Percentiles rank a stretch among this genome's conserved stretches.
Evolutionary conservation across 2,797 vertebrate species (phyloP).

Genomic region (Melanotaenia maccullochi): DNA sequence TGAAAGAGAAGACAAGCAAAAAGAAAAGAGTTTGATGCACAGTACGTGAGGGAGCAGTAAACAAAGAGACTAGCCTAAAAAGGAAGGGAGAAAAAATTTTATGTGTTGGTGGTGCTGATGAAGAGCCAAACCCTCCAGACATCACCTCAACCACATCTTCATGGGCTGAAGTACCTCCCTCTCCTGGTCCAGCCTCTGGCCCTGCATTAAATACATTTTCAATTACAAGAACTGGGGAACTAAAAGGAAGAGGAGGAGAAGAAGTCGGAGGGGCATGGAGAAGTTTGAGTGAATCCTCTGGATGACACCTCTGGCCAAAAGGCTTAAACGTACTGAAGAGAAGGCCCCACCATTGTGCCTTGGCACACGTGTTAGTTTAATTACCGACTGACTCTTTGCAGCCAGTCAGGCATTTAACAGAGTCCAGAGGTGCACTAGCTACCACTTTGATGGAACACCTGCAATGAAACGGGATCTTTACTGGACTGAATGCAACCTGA

Average conservation of each 20-base stretch:
- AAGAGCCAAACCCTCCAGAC: constrained; percentile 71
- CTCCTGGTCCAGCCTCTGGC: constrained; percentile 66
- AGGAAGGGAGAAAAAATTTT: constrained; percentile 49
- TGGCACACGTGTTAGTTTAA: constrained; percentile 54
- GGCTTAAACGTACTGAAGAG: constrained; percentile 70
- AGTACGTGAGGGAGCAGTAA: constrained; percentile 58
- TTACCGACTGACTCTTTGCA: constrained; percentile 57
- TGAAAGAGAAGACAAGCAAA: constrained; percentile 58
- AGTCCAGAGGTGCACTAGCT: constrained; percentile 68
- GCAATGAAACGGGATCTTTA: constrained; percentile 85
- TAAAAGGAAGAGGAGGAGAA: constrained; percentile 48
- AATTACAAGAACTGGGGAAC: constrained; percentile 70
- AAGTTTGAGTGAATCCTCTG: constrained; percentile 59
- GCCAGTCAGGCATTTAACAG: constrained; percentile 72
- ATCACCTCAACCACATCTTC: constrained; percentile 73
- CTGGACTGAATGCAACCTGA: constrained; percentile 79
- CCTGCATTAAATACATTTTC: constrained; percentile 82
- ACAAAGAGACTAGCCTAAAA: constrained; percentile 69
- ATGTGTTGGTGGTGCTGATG: constrained; percentile 70
- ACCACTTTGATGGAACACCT: constrained; percentile 85
- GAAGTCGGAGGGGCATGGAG: constrained; percentile 56
- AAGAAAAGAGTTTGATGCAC: constrained; percentile 46
- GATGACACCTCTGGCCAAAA: constrained; percentile 67
- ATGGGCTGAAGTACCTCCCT: constrained; percentile 65
- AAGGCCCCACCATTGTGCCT: constrained; percentile 47